phyloP scores from a whole-genome alignment of 2,113 vertebrate genomes.

The Zapornia atra region DNA sequence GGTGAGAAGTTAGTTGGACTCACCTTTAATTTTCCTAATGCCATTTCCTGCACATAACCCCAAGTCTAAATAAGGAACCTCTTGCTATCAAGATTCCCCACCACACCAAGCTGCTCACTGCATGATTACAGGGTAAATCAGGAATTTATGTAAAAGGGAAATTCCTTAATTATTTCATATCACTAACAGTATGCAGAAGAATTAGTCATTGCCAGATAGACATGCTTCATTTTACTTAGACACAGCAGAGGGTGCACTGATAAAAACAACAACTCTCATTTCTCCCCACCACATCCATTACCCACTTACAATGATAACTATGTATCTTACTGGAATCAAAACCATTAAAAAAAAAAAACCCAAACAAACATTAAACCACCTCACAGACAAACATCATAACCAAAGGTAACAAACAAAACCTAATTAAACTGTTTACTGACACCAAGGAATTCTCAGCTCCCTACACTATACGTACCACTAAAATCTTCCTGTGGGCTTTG shows the following conservation, averaged over 20 bases:
- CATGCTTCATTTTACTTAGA: not conserved
- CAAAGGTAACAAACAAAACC: not conserved
- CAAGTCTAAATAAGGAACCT: not conserved
- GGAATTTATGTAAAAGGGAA: not conserved
- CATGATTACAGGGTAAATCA: not conserved
- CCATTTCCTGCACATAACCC: not conserved
- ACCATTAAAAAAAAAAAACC: not conserved
- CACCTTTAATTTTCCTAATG: not conserved
- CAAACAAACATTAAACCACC: not conserved
- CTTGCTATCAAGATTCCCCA: not conserved
- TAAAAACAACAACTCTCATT: not conserved
- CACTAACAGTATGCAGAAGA: not conserved
- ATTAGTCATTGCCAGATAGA: not conserved
- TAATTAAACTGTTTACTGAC: not conserved
- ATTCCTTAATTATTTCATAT: not conserved
- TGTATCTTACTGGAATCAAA: not conserved
- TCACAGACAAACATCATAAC: not conserved
- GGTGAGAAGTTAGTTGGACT: not conserved
- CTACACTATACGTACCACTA: not conserved
- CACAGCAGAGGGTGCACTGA: not conserved
- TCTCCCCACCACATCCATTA: not conserved
- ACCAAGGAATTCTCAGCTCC: not conserved
- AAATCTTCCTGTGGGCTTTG: not conserved
- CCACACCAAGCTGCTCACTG: not conserved
- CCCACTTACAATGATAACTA: not conserved